A percentile compares a stretch with the other conserved stretches of the same genome.
Conservation (phyloP, 2,113 vertebrate species). For the Seriola rivoliana region DNA sequence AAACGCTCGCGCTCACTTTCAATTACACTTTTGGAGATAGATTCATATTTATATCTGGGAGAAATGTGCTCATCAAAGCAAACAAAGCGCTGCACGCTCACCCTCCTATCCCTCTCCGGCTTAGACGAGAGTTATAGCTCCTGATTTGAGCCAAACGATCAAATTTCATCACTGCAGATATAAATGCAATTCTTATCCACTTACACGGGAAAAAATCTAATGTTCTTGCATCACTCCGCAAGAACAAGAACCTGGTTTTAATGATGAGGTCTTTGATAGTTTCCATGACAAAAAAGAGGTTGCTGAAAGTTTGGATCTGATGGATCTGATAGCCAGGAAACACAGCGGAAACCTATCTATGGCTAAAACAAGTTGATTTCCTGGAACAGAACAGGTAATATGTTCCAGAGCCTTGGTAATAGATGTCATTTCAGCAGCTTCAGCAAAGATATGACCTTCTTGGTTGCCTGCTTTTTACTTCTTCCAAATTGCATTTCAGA, state of each 20-base stretch:
- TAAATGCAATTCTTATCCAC: slow-evolving; percentile 38
- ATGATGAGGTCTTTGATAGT: slow-evolving; percentile 38
- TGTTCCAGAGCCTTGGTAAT: slow-evolving; percentile 53
- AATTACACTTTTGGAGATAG: slow-evolving; percentile 70
- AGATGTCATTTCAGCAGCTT: slow-evolving; percentile 52
- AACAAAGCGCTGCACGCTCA: slow-evolving; percentile 52
- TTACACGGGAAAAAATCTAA: slow-evolving; percentile 17
- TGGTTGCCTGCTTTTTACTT: slow-evolving; percentile 8
- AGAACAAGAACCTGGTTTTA: slow-evolving; percentile 32
- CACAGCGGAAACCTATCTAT: slow-evolving; percentile 31
- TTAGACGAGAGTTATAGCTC: slow-evolving; percentile 27
- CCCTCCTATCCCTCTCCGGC: slow-evolving; percentile 19
- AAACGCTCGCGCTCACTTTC: slow-evolving; percentile 72
- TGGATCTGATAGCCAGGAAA: slow-evolving; percentile 34
- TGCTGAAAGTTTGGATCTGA: slow-evolving; percentile 51
- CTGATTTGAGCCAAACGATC: slow-evolving; percentile 48
- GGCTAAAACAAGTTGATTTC: slow-evolving; percentile 48
- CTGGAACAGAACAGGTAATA: slow-evolving; percentile 40
- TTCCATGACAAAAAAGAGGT: slow-evolving; percentile 26
- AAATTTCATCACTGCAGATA: slow-evolving; percentile 44
- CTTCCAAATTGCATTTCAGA: slow-evolving; percentile 13
- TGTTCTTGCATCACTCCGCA: slow-evolving; percentile 1
- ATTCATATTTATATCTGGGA: slow-evolving; percentile 65
- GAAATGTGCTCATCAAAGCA: slow-evolving; percentile 79
- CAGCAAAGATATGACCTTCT: slow-evolving; percentile 31